Conservation (phyloP, 2,888 invertebrate species). For the Drosophila austrosaltans region DNA sequence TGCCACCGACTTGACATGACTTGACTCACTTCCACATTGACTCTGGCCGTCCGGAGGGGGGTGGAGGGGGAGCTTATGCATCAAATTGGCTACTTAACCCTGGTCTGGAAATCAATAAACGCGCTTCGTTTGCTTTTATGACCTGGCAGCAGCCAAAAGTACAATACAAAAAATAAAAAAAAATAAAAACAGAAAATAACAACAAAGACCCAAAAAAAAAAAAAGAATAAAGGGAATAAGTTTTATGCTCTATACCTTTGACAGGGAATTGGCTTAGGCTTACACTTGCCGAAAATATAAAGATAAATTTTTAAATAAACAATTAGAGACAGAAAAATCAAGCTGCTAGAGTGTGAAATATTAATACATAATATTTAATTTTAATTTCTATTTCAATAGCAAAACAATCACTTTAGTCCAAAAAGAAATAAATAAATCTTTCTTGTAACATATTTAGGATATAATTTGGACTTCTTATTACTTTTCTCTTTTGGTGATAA, state of each 20-base stretch:
- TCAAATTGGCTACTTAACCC: slow-evolving; percentile 69
- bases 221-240: slow-evolving; percentile 16
- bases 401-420: too few relatives aligned
- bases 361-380: too few relatives aligned
- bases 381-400: too few relatives aligned
- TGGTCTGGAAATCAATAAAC: slow-evolving; percentile 61
- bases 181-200: slow-evolving; percentile 16
- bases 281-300: background rate
- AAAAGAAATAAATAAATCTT: too few relatives aligned
- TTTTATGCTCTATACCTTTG: slow-evolving; percentile 51
- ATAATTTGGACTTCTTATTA: too few relatives aligned
- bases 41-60: background rate
- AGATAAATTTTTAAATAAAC: too few relatives aligned
- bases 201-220: slow-evolving; percentile 4
- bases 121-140: slow-evolving; percentile 68
- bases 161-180: slow-evolving; percentile 11
- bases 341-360: too few relatives aligned
- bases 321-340: too few relatives aligned
- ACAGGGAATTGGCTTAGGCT: slow-evolving; percentile 18
- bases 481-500: too few relatives aligned
- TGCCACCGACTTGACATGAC: background rate
- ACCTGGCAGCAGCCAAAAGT: slow-evolving; percentile 29
- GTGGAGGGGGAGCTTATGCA: slow-evolving; percentile 43
- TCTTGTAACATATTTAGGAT: too few relatives aligned
- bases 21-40: slow-evolving; percentile 15